These are phyloP conservation scores for Enhydra lutris DNA, from an alignment of 2,113 vertebrate genomes.

Conservation along the genomic window DNA sequence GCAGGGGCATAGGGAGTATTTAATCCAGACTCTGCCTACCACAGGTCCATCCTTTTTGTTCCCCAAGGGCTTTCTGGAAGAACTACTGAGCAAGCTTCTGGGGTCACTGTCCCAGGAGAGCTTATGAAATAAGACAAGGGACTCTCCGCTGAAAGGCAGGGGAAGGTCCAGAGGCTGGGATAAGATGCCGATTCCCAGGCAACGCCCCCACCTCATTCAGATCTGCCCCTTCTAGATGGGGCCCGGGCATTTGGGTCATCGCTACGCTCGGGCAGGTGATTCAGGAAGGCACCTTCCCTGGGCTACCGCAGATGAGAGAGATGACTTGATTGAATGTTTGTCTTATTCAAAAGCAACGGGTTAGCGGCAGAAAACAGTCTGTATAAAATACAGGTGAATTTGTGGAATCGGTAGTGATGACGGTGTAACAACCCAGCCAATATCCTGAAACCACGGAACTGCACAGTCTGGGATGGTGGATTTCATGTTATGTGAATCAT, in stretches of 20 bases:
- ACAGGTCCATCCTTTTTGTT: background rate
- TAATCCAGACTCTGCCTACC: background rate
- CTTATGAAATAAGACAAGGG: background rate
- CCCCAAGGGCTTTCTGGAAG: background rate
- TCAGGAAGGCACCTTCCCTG: background rate
- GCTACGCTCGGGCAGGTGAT: no score
- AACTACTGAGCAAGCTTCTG: background rate
- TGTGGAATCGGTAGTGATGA: background rate
- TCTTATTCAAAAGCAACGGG: background rate
- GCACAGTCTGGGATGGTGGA: rapidly evolving
- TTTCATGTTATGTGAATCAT: background rate
- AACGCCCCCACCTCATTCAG: background rate
- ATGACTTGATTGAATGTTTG: no score
- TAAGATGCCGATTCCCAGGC: background rate
- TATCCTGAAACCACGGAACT: background rate
- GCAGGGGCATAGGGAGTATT: background rate
- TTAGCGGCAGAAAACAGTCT: background rate
- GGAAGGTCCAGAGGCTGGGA: background rate
- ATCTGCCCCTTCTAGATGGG: background rate
- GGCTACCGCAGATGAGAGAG: background rate
- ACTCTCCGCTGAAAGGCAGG: background rate
- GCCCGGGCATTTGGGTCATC: background rate
- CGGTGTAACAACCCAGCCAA: background rate
- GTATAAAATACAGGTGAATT: background rate
- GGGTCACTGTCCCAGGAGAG: background rate